phyloP scores from a whole-genome alignment of 2,113 vertebrate genomes.

The Clarias batrachus region DNA sequence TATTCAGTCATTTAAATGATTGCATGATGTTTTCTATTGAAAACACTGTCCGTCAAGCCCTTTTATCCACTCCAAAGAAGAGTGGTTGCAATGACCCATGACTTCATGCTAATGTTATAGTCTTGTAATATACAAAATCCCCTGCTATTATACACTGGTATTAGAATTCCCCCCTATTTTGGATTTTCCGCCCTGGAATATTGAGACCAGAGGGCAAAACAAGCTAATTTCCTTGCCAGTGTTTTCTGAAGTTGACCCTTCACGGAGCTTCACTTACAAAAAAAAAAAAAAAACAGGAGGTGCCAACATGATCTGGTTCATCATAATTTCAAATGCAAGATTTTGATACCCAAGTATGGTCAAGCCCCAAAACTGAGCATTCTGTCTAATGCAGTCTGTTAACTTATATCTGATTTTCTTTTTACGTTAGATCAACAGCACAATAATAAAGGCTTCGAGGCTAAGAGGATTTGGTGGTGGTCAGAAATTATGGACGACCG shows the following conservation, averaged over 20 bases:
- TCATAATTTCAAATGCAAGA: background rate
- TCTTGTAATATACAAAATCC: background rate
- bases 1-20: background rate
- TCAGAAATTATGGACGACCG: constrained; percentile 22
- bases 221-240: background rate
- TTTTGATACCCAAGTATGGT: background rate
- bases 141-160: background rate
- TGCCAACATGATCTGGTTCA: background rate
- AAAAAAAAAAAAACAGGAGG: background rate
- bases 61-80: no score
- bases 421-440: constrained; percentile 1
- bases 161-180: background rate
- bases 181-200: background rate
- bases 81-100: no score
- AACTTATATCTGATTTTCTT: background rate
- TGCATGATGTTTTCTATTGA: background rate
- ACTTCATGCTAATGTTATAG: background rate
- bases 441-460: background rate
- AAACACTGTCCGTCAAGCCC: background rate
- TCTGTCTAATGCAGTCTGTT: background rate
- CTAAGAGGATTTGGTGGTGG: background rate
- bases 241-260: background rate
- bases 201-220: background rate
- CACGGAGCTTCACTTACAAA: background rate
- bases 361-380: background rate